Base-by-base conservation (phyloP, 2,888 invertebrate genomes). In the Macaria liturata region DNA sequence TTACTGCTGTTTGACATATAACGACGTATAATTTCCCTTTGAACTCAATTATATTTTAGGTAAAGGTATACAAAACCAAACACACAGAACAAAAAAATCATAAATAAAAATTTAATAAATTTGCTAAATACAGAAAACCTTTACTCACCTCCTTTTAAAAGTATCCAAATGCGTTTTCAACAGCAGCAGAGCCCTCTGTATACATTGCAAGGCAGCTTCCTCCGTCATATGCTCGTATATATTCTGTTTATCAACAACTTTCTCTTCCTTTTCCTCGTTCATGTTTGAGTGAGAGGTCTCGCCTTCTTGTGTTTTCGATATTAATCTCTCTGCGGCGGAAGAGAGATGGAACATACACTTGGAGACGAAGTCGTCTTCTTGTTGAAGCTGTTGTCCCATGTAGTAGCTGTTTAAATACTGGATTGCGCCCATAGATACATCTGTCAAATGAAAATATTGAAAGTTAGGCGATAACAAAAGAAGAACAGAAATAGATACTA, bases 381-480 rank as follows among this genome's bases (percentile, higher is more conserved):
- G 95, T 68, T 97, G 96, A 46, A 98, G 83, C 76, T 97, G 97
- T 62, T 97, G 96, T 5, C 97, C 97, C 94, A 98, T 97, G 85
- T 98, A 98, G 84, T 97, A 98, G 76, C 96, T 96, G 83, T 98
- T 98, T 56, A 98, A 93, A 80, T 98, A 98, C 80, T 98, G 97
- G 70, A 98, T 98, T 0, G 98, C 98, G 3, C 98, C 96, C 95
- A 98, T 95, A 66, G 98, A 98, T 2, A 98, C 98, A 78, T 98
- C 98, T 86, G 72, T 7, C 4, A 37, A 37, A 37, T 37, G 34
- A 37, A 37, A 37, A 37, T 6, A 4, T 6, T 37, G 3, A 37
- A 37, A 37, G 34, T 4, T 6, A 20, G 20, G 20, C 20, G 20
- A 20, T 20, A 20, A 20, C 20, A 20, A 20, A 20, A 20, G 20